These are phyloP conservation scores for Oncopodura yosiiana DNA, from an alignment of 1,140 invertebrate species.

Conservation along the genomic window DNA sequence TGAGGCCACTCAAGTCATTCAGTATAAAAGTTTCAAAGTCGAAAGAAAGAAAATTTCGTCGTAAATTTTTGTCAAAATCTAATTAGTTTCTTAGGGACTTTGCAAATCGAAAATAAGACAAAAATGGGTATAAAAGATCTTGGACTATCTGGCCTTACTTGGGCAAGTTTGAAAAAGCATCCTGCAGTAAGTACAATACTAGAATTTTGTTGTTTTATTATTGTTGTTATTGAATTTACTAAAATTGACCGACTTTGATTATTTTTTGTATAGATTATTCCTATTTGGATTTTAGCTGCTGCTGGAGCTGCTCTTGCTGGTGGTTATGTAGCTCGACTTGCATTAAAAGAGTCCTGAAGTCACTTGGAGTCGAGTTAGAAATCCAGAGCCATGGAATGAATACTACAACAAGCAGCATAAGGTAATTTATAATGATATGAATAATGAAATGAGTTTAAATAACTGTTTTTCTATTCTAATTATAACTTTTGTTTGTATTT, in stretches of 20 bases:
- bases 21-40: no score
- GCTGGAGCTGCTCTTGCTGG: conserved; percentile 50
- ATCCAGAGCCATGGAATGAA: conserved; percentile 68
- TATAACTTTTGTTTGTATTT: not conserved
- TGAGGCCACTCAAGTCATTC: no score
- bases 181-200: conserved; percentile 47
- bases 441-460: not conserved
- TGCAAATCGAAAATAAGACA: no score
- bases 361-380: conserved; percentile 57
- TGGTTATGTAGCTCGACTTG: conserved; percentile 55
- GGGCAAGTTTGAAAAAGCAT: conserved; percentile 47
- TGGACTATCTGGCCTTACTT: conserved; percentile 28
- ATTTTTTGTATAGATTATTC: conserved; percentile 53
- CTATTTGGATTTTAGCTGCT: conserved; percentile 60
- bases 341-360: conserved; percentile 67
- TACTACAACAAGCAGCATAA: conserved; percentile 71
- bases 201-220: conserved; percentile 4
- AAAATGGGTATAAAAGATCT: conserved; percentile 6
- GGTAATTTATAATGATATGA: conserved; percentile 43
- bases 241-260: conserved; percentile 8
- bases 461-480: no score
- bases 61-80: no score
- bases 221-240: conserved; percentile 11
- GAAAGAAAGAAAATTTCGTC: no score
- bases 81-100: no score